Evolutionary conservation across 2,888 invertebrate genomes (phyloP).

Genomic region (Pycnomerus fuliginosus): DNA sequence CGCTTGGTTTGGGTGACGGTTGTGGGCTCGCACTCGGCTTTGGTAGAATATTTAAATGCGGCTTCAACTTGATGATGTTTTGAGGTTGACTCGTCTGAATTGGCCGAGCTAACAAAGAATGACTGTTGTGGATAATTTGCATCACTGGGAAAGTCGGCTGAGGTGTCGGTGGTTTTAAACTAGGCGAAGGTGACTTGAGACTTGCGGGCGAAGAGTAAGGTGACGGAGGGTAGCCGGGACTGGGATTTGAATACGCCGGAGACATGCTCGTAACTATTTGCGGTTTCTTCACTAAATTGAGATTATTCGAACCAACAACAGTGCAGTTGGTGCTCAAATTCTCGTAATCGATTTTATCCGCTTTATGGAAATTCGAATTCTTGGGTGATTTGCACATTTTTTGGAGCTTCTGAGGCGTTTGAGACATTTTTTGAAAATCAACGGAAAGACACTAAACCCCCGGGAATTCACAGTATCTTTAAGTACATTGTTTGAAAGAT

Average conservation of each 20-base stretch:
- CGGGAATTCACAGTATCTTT: conserved; percentile 17
- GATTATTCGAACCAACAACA: conserved; percentile 52
- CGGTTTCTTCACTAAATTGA: conserved; percentile 52
- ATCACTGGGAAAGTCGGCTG: conserved; percentile 51
- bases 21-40: conserved; percentile 51
- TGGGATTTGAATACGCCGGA: conserved; percentile 46
- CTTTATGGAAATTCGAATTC: conserved; percentile 38
- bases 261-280: conserved; percentile 48
- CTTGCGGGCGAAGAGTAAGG: conserved; percentile 52
- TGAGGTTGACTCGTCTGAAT: conserved; percentile 46
- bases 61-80: conserved; percentile 52
- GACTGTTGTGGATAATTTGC: conserved; percentile 51
- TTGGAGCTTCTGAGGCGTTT: conserved; percentile 45
- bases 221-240: conserved; percentile 46
- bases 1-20: conserved; percentile 50
- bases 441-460: conserved; percentile 12
- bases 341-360: conserved; percentile 50
- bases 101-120: conserved; percentile 45
- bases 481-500: conserved; percentile 16
- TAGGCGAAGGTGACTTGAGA: conserved; percentile 47
- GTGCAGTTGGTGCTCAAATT: conserved; percentile 53
- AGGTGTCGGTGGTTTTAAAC: conserved; percentile 49
- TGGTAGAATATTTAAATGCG: conserved; percentile 52
- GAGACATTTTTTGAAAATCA: conserved; percentile 49
- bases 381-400: conserved; percentile 55